Evolutionary conservation across 2,797 vertebrate genomes (phyloP).

Genomic region (Protosalanx chinensis): DNA sequence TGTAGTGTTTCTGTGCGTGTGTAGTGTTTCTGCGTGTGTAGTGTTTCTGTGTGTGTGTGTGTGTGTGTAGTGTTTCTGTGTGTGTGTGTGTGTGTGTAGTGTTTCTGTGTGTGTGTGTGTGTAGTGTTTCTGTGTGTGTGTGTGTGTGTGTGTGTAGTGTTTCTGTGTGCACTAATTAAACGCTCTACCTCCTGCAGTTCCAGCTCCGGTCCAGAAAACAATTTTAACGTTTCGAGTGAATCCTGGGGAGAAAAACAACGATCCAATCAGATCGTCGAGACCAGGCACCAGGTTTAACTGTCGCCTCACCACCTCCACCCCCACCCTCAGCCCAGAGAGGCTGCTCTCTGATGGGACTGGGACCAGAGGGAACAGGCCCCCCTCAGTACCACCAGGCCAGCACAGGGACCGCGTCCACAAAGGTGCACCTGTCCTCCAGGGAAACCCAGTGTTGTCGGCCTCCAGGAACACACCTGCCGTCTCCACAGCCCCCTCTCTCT

Average conservation of each 20-base stretch:
- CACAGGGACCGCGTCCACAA: constrained; percentile 2
- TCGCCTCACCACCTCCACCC: constrained; percentile 61
- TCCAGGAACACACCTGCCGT: background rate
- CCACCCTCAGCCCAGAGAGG: constrained; percentile 59
- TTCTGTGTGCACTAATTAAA: background rate
- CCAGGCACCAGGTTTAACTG: constrained; percentile 54
- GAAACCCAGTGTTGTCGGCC: background rate
- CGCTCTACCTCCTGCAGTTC: background rate
- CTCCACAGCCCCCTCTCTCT: background rate
- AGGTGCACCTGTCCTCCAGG: constrained; percentile 1
- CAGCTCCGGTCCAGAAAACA: constrained; percentile 57
- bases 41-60: too few species aligned
- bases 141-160: too few species aligned
- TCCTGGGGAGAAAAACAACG: constrained; percentile 27
- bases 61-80: too few species aligned
- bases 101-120: too few species aligned
- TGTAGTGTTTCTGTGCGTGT: background rate
- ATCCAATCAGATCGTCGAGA: constrained; percentile 16
- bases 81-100: too few species aligned
- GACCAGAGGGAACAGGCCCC: constrained; percentile 9
- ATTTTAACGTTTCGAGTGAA: constrained; percentile 38
- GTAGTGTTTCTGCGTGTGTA: background rate
- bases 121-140: too few species aligned
- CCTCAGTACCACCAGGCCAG: constrained; percentile 9
- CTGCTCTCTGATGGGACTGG: background rate